phyloP scores from a whole-genome alignment of 2,797 vertebrate genomes.

The Alfaro cultratus region DNA sequence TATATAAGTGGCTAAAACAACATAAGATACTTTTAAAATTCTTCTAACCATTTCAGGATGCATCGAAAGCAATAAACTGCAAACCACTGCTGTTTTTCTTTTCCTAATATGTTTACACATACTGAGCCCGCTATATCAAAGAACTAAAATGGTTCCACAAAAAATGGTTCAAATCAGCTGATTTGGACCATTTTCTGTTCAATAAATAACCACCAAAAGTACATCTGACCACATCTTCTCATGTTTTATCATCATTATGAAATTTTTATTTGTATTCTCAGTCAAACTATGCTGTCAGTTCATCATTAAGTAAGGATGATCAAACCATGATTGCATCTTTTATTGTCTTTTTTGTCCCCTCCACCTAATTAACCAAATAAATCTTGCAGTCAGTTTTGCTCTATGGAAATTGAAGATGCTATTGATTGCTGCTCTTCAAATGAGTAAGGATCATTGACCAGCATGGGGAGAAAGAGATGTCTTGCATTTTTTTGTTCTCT shows the following conservation, averaged over 20 bases:
- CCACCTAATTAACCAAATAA: conserved; percentile 78
- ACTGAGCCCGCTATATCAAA: conserved; percentile 1
- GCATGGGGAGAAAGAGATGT: conserved; percentile 49
- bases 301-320: conserved; percentile 43
- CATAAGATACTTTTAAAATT: not conserved
- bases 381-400: conserved; percentile 73
- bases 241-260: conserved; percentile 40
- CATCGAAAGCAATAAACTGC: not conserved
- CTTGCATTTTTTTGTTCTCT: conserved; percentile 31
- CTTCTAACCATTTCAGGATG: not conserved
- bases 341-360: conserved; percentile 51
- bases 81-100: not conserved
- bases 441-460: conserved; percentile 69
- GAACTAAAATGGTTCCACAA: not conserved
- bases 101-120: not conserved
- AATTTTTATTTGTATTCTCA: conserved; percentile 41
- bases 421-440: conserved; percentile 69
- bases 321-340: conserved; percentile 60
- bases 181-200: conserved; percentile 37
- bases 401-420: conserved; percentile 64
- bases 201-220: conserved; percentile 35
- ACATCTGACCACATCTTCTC: conserved; percentile 10
- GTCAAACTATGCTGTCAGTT: conserved; percentile 24
- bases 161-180: not conserved
- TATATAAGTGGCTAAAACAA: not conserved